Base-by-base conservation (phyloP, 2,797 vertebrate species). In the Crenichthys baileyi region DNA sequence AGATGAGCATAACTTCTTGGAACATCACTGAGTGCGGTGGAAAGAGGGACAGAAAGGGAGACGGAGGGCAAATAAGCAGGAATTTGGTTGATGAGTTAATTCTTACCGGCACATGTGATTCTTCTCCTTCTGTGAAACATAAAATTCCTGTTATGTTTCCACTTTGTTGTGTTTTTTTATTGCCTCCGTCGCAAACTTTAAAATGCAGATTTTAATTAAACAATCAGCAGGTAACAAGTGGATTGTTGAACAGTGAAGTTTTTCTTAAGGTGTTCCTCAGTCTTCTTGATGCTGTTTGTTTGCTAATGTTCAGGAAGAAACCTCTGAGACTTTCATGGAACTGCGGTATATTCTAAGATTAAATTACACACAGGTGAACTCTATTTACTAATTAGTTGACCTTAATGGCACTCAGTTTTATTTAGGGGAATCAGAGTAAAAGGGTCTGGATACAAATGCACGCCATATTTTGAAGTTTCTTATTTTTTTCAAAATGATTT, bases 1-100 rank as follows among this genome's bases (percentile, higher is more conserved):
- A 75, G 72, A 88, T 91, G 87, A 92, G 87, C 73, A 85, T 88
- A 87, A 22, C 29, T 81, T 89, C 72, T 85, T 87, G 80, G 83
- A 91, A 74, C 79, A 85, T 79, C 75, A 78, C 77, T 83, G 78
- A 68, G 65, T 1, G 65, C 74, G 68, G 75, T 46, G 46, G 72
- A 82, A 72, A 71, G 78, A 55, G 20, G 53, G 60, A 36, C 48
- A 77, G 72, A 70, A 1, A 44, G 71, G 26, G 73, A 12, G 29
- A 26, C 44, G 48, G 24, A 20, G 41, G 41, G 63, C 72, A n/a
- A 20, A 31, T 44, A 26, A 72, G 16, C 53, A 4, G 65, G 51
- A 70, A 16, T 63, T 13, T 58, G 70, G 76, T 75, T 80, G 87
- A 90, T 89, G 85, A 89, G 84, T 68, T 82, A 87, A 83, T 77